These are phyloP conservation scores for Saiga tatarica DNA, from an alignment of 2,113 vertebrate species.

Conservation along the genomic window DNA sequence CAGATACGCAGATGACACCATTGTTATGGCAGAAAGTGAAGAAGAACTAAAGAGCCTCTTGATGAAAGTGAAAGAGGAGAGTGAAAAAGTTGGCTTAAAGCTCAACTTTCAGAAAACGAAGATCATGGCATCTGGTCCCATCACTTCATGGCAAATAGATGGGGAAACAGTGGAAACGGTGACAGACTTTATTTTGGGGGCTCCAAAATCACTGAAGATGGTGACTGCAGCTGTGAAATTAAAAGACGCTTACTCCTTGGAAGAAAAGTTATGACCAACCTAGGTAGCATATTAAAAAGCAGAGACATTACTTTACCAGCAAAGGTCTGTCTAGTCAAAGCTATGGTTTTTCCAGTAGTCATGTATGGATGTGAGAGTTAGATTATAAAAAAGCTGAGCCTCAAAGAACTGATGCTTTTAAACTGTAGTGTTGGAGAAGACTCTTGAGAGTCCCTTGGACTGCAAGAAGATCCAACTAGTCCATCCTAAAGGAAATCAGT, in stretches of 20 bases:
- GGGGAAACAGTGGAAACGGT: not conserved
- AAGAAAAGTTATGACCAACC: not conserved
- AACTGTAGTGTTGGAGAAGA: not conserved
- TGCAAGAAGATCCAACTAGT: not conserved
- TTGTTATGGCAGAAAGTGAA: not conserved
- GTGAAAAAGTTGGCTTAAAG: not conserved
- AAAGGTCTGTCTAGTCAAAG: not conserved
- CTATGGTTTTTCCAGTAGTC: not conserved
- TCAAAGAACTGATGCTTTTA: not conserved
- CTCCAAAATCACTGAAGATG: not conserved
- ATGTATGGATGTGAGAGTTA: not conserved
- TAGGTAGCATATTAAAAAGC: not conserved
- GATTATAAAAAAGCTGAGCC: not conserved
- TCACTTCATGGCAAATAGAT: not conserved
- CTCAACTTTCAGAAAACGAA: not conserved
- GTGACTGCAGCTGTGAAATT: not conserved
- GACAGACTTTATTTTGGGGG: not conserved
- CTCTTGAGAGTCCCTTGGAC: not conserved
- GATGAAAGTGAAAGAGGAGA: not conserved
- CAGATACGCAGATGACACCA: not conserved
- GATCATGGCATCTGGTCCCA: not conserved
- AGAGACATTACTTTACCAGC: not conserved
- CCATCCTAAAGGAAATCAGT: not conserved
- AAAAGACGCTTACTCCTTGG: not conserved
- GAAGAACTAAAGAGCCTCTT: not conserved